Evolutionary conservation across 2,888 invertebrate genomes (phyloP), one percentile per base, ranked within the genome.

Genomic region (Lasioglossum malachurum): DNA sequence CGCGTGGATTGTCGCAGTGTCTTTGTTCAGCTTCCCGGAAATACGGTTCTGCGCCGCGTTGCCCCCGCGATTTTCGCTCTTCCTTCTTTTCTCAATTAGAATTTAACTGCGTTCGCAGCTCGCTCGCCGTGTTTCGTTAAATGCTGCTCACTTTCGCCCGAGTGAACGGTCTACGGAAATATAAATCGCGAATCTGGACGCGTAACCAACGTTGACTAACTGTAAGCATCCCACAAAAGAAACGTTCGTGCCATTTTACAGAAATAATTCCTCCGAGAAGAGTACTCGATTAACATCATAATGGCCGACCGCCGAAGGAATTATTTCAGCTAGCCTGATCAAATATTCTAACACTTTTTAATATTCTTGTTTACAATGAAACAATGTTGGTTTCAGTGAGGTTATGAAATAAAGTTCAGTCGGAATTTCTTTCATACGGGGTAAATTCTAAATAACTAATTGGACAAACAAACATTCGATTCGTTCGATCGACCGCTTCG

Each of bases 1-100:
- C 75, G 60, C 60, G 75, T 4, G 75, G 71, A 72, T 64, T 72
- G 71, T 72, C 72, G 38, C 38, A 31, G 73, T 72, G 75, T 76
- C 64, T 41, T 76, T 57, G 60, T 69, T 49, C 35, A 16, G 69
- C 46, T 41, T 80, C 10, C 35, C 64, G 71, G 72, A 76, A 82
- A 76, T 57, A 76, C n/a, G 31, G 27, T 38, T 64, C 46, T 27
- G 23, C n/a, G 53, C 27, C 23, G 27, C 41, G 64, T 69, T 77
- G 8, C 19, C 31, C 31, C 53, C n/a, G 44, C 16, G 53, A 31
- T 57, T 35, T 35, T 27, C 35, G 19, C 35, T 27, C 27, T 3
- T 10, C 35, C 19, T 67, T 31, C 67, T 53, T 41, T 14, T 16
- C 27, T 38, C 44, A 49, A 67, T 76, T 69, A 49, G 16, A 53